A percentile compares a stretch with the other conserved stretches of the same genome.
These are phyloP conservation scores for Cherax destructor DNA, from an alignment of 1,140 invertebrate species.

Conservation along the genomic window DNA sequence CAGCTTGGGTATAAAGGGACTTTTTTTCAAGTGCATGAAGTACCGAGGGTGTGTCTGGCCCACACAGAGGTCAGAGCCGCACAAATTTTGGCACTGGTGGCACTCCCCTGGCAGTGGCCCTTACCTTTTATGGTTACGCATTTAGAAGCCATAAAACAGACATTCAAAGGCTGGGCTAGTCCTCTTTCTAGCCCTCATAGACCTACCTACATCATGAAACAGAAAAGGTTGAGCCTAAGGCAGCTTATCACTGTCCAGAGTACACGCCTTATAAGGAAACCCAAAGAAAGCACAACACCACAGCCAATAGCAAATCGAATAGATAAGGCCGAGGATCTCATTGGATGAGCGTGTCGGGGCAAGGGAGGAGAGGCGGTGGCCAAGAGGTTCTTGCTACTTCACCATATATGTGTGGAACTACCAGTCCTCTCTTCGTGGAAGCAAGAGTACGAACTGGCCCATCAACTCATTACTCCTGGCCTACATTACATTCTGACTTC, in stretches of 20 bases:
- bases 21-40: neutral
- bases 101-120: neutral
- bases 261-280: neutral
- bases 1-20: too few relatives aligned
- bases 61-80: neutral
- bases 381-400: neutral
- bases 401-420: neutral
- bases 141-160: neutral
- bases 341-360: neutral
- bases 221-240: neutral
- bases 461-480: neutral
- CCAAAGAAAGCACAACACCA: neutral
- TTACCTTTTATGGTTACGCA: neutral
- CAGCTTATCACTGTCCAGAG: neutral
- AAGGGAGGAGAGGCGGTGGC: neutral
- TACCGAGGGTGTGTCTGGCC: neutral
- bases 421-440: neutral
- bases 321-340: neutral
- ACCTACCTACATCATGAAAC: neutral
- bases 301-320: neutral
- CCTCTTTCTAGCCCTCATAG: neutral
- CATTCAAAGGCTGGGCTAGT: neutral
- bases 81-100: neutral
- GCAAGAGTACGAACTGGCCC: neutral
- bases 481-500: too few relatives aligned